Percentiles rank a stretch among this genome's conserved stretches.
phyloP scores from a whole-genome alignment of 2,888 invertebrate species.

The Schizotus pectinicornis region DNA sequence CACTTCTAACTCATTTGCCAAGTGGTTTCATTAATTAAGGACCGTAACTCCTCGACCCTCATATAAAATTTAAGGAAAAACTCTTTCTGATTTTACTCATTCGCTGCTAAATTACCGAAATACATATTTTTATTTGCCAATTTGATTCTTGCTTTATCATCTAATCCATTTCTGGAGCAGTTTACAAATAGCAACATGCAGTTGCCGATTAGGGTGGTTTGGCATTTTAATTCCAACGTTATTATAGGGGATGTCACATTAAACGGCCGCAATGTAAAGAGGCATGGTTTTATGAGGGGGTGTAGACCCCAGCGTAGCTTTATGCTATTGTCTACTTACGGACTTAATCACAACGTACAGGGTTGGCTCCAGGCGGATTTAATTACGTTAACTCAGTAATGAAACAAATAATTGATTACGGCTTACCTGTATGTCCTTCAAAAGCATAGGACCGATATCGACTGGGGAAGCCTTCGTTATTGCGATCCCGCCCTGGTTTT shows the following conservation, averaged over 20 bases:
- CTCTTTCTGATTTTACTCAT: background rate
- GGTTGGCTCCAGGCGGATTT: background rate
- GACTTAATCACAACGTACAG: conserved; percentile 26
- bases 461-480: conserved; percentile 6
- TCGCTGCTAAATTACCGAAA: too few species aligned
- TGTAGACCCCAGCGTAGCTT: conserved; percentile 14
- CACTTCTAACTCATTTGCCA: too few species aligned
- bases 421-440: background rate
- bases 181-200: conserved; percentile 16
- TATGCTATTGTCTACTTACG: conserved; percentile 21
- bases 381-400: conserved; percentile 7
- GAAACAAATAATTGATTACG: conserved; percentile 25
- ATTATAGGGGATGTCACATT: conserved; percentile 22
- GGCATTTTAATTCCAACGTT: conserved; percentile 36
- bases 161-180: conserved; percentile 12
- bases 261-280: conserved; percentile 35
- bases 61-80: background rate
- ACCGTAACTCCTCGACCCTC: background rate
- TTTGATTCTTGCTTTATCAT: too few species aligned
- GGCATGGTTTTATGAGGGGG: conserved; percentile 22
- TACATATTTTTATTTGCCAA: too few species aligned
- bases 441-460: background rate
- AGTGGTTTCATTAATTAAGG: too few species aligned
- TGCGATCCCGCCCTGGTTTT: conserved; percentile 21
- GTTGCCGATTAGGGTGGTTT: conserved; percentile 17